Evolutionary conservation across 2,888 invertebrate species (phyloP).

Genomic region (Neoitamus cyanurus): DNA sequence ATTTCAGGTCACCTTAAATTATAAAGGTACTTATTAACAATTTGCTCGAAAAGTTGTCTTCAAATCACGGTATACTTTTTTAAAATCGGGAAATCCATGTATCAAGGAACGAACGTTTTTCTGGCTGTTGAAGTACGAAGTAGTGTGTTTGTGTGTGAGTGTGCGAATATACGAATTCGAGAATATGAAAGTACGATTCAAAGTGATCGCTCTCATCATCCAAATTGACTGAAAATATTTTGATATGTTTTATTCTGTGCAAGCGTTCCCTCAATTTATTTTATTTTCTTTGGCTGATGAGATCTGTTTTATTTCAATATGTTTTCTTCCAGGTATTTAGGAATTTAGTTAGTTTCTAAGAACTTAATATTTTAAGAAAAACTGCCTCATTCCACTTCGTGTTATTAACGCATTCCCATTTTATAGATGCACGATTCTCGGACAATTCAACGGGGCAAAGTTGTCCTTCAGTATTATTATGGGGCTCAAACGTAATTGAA

Average conservation of each 20-base stretch:
- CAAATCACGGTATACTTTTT: not conserved
- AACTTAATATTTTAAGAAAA: conserved; percentile 35
- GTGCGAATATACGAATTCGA: not conserved
- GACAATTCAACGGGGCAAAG: conserved; percentile 54
- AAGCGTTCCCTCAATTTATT: conserved; percentile 6
- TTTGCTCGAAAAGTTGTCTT: not conserved
- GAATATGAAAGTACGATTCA: conserved; percentile 50
- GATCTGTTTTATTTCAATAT: conserved; percentile 46
- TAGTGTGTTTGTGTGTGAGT: not conserved
- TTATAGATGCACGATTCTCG: conserved; percentile 64
- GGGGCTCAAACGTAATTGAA: conserved; percentile 57
- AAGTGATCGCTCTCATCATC: conserved; percentile 57
- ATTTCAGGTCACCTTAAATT: no score
- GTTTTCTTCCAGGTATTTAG: conserved; percentile 35
- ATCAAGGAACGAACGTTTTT: not conserved
- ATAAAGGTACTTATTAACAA: no score
- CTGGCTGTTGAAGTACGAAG: not conserved
- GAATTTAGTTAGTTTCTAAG: conserved; percentile 41
- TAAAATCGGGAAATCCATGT: not conserved
- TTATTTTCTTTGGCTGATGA: conserved; percentile 53
- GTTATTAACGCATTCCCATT: conserved; percentile 51
- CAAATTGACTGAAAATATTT: conserved; percentile 23
- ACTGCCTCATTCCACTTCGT: conserved; percentile 53
- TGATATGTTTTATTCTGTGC: not conserved
- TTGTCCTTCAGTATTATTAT: conserved; percentile 45